Evolutionary conservation across 2,888 invertebrate genomes (phyloP), one percentile per base, ranked within the genome.

Genomic region (Ypsolopha scabrella): DNA sequence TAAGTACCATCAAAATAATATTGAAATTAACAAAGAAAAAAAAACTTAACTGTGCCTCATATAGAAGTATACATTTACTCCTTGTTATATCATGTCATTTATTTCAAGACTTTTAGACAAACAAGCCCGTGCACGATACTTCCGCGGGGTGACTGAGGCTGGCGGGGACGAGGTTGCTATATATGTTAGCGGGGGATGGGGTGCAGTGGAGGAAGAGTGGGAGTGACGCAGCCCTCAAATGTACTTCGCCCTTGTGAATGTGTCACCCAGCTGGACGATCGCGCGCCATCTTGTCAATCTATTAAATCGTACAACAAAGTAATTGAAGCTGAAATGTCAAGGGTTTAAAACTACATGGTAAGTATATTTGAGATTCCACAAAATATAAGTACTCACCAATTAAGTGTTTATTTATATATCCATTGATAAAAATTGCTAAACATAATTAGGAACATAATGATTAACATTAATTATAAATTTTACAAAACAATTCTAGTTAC

Each of bases 1-100:
- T 75, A 78, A 78, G 76, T 80, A 78, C 75, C 74, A 68, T 64
- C 66, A 66, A 61, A 54, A 51, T 55, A 50, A 41, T 43, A 43
- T 6, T 46, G 33, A 24, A 35, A 48, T 41, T 50, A 36, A 13
- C 59, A 64, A 63, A 58, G 53, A 41, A 38, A 11, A 51, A 35
- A 48, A 41, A 24, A 44, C 36, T 13, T 10, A 13, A n/a, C 51
- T 51, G 60, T 61, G 49, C 58, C 57, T 63, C 62, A 56, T 24
- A 34, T 35, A 33, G 8, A 46, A 46, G n/a, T 34, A 46, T 33
- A 46, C 43, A 43, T 24, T 43, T 43, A 24, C 14, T 13, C 14
- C 11, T 38, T 6, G 9, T 39, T 39, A 9, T 39, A 6, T 39
- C 2, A 39, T 39, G 10, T 39, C 39, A 39, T 10, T 39, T 11